phyloP scores from a whole-genome alignment of 2,888 invertebrate genomes.

The Diachrysia chrysitis region DNA sequence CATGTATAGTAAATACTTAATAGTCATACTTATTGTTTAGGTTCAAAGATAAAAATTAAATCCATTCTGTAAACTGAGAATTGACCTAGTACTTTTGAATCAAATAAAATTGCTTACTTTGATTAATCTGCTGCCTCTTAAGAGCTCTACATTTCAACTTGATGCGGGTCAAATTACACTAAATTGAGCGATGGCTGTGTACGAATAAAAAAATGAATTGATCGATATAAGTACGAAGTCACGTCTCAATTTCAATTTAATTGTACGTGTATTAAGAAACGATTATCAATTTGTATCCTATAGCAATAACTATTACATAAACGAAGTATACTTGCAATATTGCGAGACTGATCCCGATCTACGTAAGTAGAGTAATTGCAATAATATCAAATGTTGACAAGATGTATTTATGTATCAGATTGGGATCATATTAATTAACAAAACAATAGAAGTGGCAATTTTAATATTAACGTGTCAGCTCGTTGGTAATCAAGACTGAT shows the following conservation, averaged over 20 bases:
- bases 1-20: not conserved
- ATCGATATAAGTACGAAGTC: conserved; percentile 20
- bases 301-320: conserved; percentile 39
- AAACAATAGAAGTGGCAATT: conserved; percentile 29
- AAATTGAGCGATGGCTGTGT: conserved; percentile 21
- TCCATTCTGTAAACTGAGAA: not conserved
- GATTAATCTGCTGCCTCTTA: not conserved
- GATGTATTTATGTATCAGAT: conserved; percentile 22
- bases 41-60: too few species aligned
- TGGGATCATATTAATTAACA: conserved; percentile 33
- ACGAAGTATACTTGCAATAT: conserved; percentile 16
- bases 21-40: too few species aligned
- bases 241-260: conserved; percentile 38
- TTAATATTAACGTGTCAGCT: not conserved
- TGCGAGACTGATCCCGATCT: conserved; percentile 26
- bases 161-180: conserved; percentile 38
- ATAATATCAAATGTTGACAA: conserved; percentile 33
- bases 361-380: conserved; percentile 29
- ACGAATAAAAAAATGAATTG: conserved; percentile 35
- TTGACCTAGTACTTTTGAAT: not conserved
- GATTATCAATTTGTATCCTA: conserved; percentile 38
- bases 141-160: conserved; percentile 14
- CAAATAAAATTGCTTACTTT: not conserved
- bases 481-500: conserved; percentile 1
- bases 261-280: conserved; percentile 30